Percentiles rank a stretch among this genome's conserved stretches.
phyloP scores from a whole-genome alignment of 2,797 vertebrate species.

The Yasuhikotakia modesta region DNA sequence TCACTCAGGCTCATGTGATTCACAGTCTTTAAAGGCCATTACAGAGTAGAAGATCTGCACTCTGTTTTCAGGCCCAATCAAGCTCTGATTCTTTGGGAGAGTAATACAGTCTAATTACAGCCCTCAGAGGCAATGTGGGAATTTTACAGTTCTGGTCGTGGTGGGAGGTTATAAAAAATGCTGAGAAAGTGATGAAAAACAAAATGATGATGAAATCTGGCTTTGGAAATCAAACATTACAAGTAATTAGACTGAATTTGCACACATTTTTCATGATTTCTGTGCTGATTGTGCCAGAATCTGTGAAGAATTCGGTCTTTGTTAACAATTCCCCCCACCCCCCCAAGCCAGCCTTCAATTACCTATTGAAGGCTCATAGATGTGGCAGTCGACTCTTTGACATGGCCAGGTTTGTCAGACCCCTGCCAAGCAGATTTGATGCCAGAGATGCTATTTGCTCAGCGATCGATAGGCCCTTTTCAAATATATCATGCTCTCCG shows the following conservation, averaged over 20 bases:
- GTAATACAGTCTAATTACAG: conserved; percentile 54
- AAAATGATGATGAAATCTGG: conserved; percentile 19
- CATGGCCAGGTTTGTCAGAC: conserved; percentile 54
- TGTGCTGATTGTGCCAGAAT: background rate
- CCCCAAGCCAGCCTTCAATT: conserved; percentile 31
- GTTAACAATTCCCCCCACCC: conserved; percentile 15
- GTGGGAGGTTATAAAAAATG: conserved; percentile 35
- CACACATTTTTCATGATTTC: background rate
- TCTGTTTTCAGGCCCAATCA: conserved; percentile 56
- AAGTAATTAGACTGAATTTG: conserved; percentile 4
- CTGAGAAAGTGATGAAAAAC: conserved; percentile 5
- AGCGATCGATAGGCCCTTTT: conserved; percentile 49
- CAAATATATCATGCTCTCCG: conserved; percentile 13
- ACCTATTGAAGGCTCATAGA: conserved; percentile 34
- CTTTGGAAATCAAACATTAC: conserved; percentile 16
- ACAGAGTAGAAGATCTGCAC: conserved; percentile 33
- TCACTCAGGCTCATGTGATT: conserved; percentile 41
- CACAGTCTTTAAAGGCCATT: conserved; percentile 47
- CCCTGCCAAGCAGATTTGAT: conserved; percentile 49
- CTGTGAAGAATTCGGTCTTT: background rate
- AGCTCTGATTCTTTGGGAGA: conserved; percentile 52
- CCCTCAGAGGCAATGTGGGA: conserved; percentile 36
- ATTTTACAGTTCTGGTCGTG: conserved; percentile 23
- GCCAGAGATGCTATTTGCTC: conserved; percentile 60
- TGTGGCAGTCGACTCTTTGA: conserved; percentile 41